phyloP scores from a whole-genome alignment of 2,888 invertebrate genomes.

The Calameuta filiformis region DNA sequence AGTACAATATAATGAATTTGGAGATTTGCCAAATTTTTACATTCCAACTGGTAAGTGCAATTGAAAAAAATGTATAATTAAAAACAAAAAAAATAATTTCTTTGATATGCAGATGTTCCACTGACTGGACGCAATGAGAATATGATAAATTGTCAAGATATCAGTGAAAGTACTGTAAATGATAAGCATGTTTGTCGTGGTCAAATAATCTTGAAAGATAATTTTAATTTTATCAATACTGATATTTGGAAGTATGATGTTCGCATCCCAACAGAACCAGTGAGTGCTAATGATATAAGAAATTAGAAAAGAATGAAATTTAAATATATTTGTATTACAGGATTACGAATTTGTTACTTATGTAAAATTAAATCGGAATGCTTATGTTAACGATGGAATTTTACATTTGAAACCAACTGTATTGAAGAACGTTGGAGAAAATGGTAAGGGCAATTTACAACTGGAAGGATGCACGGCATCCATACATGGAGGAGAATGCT shows the following conservation, averaged over 20 bases:
- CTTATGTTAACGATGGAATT: neutral
- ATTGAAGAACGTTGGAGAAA: neutral
- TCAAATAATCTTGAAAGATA: slow-evolving; percentile 73
- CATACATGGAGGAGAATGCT: neutral
- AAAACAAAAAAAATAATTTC: neutral
- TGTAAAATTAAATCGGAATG: neutral
- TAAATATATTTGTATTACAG: neutral
- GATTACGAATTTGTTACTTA: neutral
- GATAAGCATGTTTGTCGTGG: slow-evolving; percentile 68
- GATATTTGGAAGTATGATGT: slow-evolving; percentile 74
- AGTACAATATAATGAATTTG: neutral
- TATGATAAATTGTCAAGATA: neutral
- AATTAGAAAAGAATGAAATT: neutral
- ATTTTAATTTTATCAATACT: slow-evolving; percentile 71
- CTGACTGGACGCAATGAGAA: neutral
- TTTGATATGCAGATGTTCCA: neutral
- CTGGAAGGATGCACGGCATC: neutral
- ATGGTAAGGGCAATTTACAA: neutral
- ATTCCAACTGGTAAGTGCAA: neutral
- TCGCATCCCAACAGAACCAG: neutral
- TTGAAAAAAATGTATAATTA: neutral
- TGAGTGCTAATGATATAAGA: neutral
- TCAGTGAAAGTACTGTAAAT: slow-evolving; percentile 21
- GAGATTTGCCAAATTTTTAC: neutral
- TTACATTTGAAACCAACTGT: neutral